A percentile compares a stretch with the other conserved stretches of the same genome.
Conservation (phyloP, 2,888 invertebrate species). For the Strigamia transsilvanica region DNA sequence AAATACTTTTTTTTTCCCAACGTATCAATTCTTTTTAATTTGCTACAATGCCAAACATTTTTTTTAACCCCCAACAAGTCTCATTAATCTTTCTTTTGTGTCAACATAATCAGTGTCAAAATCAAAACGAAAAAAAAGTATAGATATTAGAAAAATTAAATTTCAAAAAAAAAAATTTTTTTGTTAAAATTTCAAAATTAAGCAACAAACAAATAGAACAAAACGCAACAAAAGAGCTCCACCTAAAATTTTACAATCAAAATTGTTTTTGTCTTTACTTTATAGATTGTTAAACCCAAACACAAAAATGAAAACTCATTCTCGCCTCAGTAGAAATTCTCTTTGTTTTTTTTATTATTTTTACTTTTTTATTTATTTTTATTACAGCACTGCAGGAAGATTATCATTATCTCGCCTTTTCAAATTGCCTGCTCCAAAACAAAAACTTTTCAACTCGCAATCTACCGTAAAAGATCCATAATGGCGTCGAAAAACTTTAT, state of each 20-base stretch:
- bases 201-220: not conserved
- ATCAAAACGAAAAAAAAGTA: slow-evolving; percentile 7
- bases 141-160: slow-evolving; percentile 12
- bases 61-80: not conserved
- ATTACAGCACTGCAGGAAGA: not conserved
- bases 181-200: not conserved
- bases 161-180: not conserved
- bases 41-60: slow-evolving; percentile 10
- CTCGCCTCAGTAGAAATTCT: not conserved
- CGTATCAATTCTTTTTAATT: slow-evolving; percentile 26
- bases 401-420: slow-evolving; percentile 30
- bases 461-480: not conserved
- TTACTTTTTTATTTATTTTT: not conserved
- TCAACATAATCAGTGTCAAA: slow-evolving; percentile 46
- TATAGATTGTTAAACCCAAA: not conserved
- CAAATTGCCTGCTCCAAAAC: not conserved
- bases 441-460: slow-evolving; percentile 24
- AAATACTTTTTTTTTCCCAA: not conserved
- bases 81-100: slow-evolving; percentile 48
- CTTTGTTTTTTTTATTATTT: not conserved
- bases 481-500: slow-evolving; percentile 1
- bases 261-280: not conserved
- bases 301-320: slow-evolving; percentile 1
- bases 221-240: not conserved
- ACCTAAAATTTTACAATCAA: not conserved